Conservation (phyloP, 2,113 vertebrate species). For the Nothoprocta perdicaria region DNA sequence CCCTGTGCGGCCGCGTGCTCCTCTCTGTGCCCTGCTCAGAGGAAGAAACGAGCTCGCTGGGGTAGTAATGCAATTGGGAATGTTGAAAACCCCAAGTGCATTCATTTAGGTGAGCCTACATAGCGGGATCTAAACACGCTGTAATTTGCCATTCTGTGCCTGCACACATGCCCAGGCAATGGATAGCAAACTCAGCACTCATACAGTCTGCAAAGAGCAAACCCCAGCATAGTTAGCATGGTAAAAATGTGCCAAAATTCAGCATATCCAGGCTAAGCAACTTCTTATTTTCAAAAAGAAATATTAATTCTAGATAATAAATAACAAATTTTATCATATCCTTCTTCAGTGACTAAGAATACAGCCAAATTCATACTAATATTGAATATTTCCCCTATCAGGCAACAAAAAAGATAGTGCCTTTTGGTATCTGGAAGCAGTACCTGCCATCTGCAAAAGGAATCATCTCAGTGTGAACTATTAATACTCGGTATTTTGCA, state of each 20-base stretch:
- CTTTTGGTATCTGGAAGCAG: background rate
- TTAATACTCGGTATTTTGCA: background rate
- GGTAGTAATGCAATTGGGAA: conserved; percentile 28
- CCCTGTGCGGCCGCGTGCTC: background rate
- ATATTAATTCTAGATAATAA: background rate
- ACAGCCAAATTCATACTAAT: background rate
- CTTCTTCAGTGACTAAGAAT: background rate
- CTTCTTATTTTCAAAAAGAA: background rate
- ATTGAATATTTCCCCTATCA: background rate
- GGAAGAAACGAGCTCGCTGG: conserved; percentile 24
- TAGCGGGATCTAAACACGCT: rapidly evolving
- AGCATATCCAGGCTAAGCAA: background rate
- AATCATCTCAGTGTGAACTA: background rate
- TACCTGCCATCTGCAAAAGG: background rate
- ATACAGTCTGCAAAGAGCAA: background rate
- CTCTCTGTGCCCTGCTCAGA: background rate
- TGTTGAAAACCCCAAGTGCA: conserved; percentile 2
- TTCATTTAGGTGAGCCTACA: background rate
- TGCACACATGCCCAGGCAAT: background rate
- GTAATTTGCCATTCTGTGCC: background rate
- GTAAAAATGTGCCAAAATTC: background rate
- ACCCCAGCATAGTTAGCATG: background rate
- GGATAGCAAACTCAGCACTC: background rate
- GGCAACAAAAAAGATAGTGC: background rate
- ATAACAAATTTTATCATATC: background rate